These are phyloP conservation scores for Melipona bicolor DNA, from an alignment of 2,888 invertebrate genomes.

Conservation along the genomic window DNA sequence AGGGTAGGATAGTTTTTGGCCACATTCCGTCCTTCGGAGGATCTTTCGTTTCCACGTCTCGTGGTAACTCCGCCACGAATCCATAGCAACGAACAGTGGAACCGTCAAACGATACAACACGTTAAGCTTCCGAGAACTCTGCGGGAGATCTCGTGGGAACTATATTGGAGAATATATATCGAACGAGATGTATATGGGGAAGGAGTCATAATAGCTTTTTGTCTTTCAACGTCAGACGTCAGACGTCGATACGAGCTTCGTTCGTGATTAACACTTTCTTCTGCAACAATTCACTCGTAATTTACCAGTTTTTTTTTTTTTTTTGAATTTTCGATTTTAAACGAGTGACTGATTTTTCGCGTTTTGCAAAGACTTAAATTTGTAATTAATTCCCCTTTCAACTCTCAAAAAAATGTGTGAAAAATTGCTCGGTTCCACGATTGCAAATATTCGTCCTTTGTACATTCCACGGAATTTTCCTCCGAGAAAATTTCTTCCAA, in stretches of 20 bases:
- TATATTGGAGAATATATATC: constrained; percentile 51
- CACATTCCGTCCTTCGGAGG: constrained; percentile 64
- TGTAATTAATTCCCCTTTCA: neutral
- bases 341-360: too few relatives aligned
- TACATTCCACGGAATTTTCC: neutral
- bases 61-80: constrained; percentile 59
- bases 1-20: constrained; percentile 70
- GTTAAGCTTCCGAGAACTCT: constrained; percentile 68
- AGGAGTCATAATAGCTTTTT: constrained; percentile 32
- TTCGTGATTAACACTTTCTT: neutral
- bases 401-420: neutral
- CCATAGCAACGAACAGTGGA: constrained; percentile 52
- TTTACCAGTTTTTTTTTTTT: neutral
- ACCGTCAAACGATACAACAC: constrained; percentile 72
- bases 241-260: neutral
- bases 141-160: constrained; percentile 65
- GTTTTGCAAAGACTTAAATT: too few relatives aligned
- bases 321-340: neutral
- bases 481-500: neutral
- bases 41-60: constrained; percentile 56
- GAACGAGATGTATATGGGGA: constrained; percentile 22
- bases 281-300: neutral
- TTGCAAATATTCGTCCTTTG: neutral
- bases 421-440: too few relatives aligned
- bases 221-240: neutral